phyloP scores from a whole-genome alignment of 2,113 vertebrate genomes.

The Miniopterus natalensis region DNA sequence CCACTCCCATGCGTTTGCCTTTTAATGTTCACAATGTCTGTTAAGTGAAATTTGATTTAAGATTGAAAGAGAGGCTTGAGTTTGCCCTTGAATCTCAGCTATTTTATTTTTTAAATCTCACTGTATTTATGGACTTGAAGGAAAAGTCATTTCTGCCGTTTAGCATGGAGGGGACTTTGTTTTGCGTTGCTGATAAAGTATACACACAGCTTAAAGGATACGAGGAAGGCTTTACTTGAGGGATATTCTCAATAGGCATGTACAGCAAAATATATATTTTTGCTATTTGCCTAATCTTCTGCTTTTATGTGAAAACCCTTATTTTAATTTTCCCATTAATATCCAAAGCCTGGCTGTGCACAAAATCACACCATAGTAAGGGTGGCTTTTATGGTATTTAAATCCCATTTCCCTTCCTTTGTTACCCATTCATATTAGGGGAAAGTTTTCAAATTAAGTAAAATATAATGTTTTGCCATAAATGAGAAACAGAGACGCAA shows the following conservation, averaged over 20 bases:
- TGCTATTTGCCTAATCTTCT: constrained; percentile 26
- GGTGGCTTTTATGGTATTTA: constrained; percentile 62
- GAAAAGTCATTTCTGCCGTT: constrained; percentile 51
- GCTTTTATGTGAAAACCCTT: constrained; percentile 71
- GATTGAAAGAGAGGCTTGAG: not conserved
- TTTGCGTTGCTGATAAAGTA: constrained; percentile 39
- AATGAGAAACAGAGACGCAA: constrained; percentile 70
- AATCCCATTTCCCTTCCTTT: constrained; percentile 48
- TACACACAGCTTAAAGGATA: not conserved
- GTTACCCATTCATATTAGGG: constrained; percentile 69
- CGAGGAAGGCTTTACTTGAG: not conserved
- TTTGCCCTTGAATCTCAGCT: not conserved
- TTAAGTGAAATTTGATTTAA: constrained; percentile 41
- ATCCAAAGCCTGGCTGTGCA: constrained; percentile 72
- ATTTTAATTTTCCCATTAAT: constrained; percentile 84
- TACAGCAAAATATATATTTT: not conserved
- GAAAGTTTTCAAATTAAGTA: constrained; percentile 63
- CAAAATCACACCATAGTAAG: constrained; percentile 74
- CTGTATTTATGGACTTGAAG: not conserved
- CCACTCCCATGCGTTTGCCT: not conserved
- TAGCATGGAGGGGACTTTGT: not conserved
- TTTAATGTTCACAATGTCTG: constrained; percentile 41
- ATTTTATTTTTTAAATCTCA: not conserved
- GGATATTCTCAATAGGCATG: not conserved
- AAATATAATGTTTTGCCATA: constrained; percentile 54